phyloP scores from a whole-genome alignment of 2,888 invertebrate genomes.

The Lomographa bimaculata region DNA sequence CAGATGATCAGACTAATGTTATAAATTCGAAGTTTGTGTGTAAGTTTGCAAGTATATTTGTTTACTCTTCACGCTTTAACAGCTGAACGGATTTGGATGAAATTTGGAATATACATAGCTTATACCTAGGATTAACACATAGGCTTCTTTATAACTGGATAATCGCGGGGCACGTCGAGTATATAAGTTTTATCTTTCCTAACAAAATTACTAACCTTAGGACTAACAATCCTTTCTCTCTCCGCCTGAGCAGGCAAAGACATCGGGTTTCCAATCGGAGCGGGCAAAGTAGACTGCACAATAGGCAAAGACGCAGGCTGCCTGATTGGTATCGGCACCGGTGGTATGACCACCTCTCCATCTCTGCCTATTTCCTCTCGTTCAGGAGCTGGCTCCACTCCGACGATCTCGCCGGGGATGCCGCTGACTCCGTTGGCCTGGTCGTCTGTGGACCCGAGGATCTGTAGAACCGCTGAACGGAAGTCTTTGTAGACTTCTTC shows the following conservation, averaged over 20 bases:
- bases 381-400: conserved; percentile 81
- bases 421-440: conserved; percentile 85
- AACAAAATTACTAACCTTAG: conserved; percentile 63
- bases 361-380: conserved; percentile 34
- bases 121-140: too few relatives aligned
- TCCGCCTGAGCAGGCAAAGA: conserved; percentile 34
- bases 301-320: conserved; percentile 21
- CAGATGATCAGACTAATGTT: too few relatives aligned
- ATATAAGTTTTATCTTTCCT: too few relatives aligned
- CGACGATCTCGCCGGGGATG: conserved; percentile 86
- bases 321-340: conserved; percentile 25
- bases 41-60: too few relatives aligned
- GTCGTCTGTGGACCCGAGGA: conserved; percentile 88
- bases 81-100: too few relatives aligned
- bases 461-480: conserved; percentile 89
- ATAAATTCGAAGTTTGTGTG: too few relatives aligned
- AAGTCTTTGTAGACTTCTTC: conserved; percentile 94
- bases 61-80: too few relatives aligned
- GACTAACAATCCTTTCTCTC: conserved; percentile 47
- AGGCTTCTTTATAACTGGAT: too few relatives aligned
- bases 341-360: conserved; percentile 30
- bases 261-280: conserved; percentile 29
- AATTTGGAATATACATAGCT: too few relatives aligned
- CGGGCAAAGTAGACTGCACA: conserved; percentile 1
- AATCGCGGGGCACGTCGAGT: too few relatives aligned